Conservation (phyloP, 1,140 invertebrate species). For the Heliothis virescens region DNA sequence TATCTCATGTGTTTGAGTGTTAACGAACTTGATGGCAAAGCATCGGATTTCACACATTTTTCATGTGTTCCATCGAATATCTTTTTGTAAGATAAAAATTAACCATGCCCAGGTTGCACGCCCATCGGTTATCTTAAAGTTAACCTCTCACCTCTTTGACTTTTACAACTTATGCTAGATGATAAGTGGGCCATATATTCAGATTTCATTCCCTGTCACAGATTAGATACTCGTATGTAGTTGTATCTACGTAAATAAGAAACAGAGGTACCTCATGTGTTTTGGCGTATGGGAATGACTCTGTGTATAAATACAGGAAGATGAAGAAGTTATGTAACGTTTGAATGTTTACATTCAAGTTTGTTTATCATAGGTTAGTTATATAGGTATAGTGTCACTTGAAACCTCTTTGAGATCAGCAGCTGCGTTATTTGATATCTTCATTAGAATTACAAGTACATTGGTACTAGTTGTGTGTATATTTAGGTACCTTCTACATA, state of each 20-base stretch:
- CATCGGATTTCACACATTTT: too few relatives aligned
- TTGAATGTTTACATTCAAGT: not conserved
- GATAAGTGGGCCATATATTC: constrained; percentile 20
- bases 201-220: constrained; percentile 23
- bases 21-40: too few relatives aligned
- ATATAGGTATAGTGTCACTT: not conserved
- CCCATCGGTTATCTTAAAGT: constrained; percentile 33
- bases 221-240: constrained; percentile 24
- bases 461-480: too few relatives aligned
- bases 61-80: not conserved
- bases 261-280: not conserved
- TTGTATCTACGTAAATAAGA: not conserved
- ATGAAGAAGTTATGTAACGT: not conserved
- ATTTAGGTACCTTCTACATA: too few relatives aligned
- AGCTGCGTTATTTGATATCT: not conserved
- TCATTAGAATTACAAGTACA: too few relatives aligned
- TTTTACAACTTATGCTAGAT: constrained; percentile 24
- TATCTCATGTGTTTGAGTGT: too few relatives aligned
- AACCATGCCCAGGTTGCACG: constrained; percentile 19
- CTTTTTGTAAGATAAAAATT: not conserved
- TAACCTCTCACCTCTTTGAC: constrained; percentile 29
- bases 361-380: not conserved
- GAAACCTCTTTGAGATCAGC: not conserved
- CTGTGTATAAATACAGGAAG: not conserved
- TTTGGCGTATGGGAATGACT: not conserved